Base-by-base conservation (phyloP, 1,140 invertebrate genomes). In the Drosophila nigromelanica region DNA sequence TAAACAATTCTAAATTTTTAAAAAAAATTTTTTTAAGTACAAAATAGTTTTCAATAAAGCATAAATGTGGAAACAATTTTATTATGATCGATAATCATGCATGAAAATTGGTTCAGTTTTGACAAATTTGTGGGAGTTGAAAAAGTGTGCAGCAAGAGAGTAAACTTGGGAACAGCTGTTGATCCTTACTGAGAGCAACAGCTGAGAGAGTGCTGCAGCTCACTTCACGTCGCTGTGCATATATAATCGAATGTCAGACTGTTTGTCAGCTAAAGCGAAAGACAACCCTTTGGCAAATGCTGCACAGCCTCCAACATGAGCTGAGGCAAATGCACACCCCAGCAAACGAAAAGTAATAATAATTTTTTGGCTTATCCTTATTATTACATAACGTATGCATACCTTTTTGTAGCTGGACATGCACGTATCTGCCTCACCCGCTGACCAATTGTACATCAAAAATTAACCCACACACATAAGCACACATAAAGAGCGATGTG, bases 301-400 rank as follows among this genome's bases (percentile, higher is more conserved):
- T 15, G 33, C 2, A 52, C 37, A 24, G n/a, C 15, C 45, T 11
- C 37, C 37, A 58, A 6, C 24, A 8, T 21, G 18, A 40, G 24
- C 14, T 52, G 27, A 27, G 43, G 42, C 67, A 71, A 73, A 33
- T 33, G 2, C 15, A n/a, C 21, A 21, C 37, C 10, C 59, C 10
- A 14, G 7, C 71, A 52, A 33, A 51, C 52, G 10, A 78, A 90
- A 90, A 89, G 89, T 90, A 90, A 90, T 90, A 90, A 90, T 90
- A 90, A 90, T 90, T 90, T 90, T 90, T 90, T 89, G 80, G 89
- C 89, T 90, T 90, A 90, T 90, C 89, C 89, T 90, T 89, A 90
- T 90, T 90, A 90, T 90, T 90, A 90, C 83, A 90, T 90, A 90
- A 90, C 80, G 80, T 90, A 90, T 90, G 86, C 85, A 89, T 90